Evolutionary conservation across 2,113 vertebrate species (phyloP).

Genomic region (Nycticebus coucang): DNA sequence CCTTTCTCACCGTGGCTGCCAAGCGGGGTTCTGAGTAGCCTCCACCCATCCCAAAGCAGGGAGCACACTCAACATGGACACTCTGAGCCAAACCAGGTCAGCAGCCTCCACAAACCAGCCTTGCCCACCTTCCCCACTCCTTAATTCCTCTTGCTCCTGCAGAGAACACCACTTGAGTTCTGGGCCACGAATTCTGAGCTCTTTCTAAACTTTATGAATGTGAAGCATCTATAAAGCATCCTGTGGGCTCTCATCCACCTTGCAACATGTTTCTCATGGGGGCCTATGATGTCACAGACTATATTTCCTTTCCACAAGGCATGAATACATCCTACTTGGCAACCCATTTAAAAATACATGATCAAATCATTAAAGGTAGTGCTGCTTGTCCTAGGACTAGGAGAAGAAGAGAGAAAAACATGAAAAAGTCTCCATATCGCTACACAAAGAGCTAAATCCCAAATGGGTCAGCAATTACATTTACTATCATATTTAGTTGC

Average conservation of each 20-base stretch:
- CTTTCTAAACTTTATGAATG: background rate
- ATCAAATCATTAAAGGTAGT: background rate
- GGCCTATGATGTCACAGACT: background rate
- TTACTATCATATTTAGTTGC: background rate
- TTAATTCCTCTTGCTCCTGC: constrained; percentile 65
- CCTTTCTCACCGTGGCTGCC: constrained; percentile 89
- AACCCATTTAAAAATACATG: background rate
- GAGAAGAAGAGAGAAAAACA: background rate
- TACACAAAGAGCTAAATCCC: background rate
- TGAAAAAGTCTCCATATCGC: too few species aligned
- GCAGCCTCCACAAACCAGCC: background rate
- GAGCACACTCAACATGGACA: constrained; percentile 58
- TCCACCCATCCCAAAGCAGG: constrained; percentile 74
- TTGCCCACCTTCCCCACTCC: constrained; percentile 50
- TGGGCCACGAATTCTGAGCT: background rate
- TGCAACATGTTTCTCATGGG: background rate
- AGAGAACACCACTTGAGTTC: background rate
- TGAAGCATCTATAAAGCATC: background rate
- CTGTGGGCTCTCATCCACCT: background rate
- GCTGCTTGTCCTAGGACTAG: background rate
- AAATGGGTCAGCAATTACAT: background rate
- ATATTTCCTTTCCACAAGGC: background rate
- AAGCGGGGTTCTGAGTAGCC: constrained; percentile 80
- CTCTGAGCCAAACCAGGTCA: constrained; percentile 30
- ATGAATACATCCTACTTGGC: background rate